Conservation (phyloP, 2,113 vertebrate genomes). For the Suricata suricatta region DNA sequence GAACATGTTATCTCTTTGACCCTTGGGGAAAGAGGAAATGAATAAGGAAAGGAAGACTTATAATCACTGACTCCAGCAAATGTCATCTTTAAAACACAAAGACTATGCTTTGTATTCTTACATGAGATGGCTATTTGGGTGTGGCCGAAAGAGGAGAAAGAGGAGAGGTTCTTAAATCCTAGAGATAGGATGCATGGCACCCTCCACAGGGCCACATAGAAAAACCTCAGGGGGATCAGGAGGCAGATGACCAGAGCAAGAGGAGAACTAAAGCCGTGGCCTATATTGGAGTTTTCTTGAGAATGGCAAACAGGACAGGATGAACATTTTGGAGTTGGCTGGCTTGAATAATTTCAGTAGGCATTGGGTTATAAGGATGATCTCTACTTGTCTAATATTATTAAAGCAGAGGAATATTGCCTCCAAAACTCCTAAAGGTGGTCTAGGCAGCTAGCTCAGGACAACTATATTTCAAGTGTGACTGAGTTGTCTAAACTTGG, state of each 20-base stretch:
- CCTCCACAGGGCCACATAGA: background rate
- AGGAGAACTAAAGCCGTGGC: background rate
- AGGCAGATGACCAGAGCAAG: background rate
- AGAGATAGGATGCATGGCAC: background rate
- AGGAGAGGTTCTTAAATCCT: background rate
- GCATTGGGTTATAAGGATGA: background rate
- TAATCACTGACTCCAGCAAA: background rate
- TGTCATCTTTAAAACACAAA: background rate
- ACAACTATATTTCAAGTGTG: background rate
- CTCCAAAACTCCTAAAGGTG: background rate
- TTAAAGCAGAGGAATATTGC: background rate
- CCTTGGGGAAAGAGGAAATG: background rate
- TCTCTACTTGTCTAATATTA: background rate
- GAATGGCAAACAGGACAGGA: background rate
- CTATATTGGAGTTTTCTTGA: background rate
- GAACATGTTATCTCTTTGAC: background rate
- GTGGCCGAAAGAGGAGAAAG: background rate
- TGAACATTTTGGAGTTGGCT: background rate
- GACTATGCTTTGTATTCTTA: background rate
- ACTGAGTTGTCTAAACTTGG: background rate
- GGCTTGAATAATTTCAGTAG: background rate
- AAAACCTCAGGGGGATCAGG: background rate
- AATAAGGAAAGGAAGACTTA: background rate
- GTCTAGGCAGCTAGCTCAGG: background rate
- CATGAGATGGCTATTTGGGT: background rate